Evolutionary conservation across 1,140 invertebrate species (phyloP).

Genomic region (Euschistus heros): DNA sequence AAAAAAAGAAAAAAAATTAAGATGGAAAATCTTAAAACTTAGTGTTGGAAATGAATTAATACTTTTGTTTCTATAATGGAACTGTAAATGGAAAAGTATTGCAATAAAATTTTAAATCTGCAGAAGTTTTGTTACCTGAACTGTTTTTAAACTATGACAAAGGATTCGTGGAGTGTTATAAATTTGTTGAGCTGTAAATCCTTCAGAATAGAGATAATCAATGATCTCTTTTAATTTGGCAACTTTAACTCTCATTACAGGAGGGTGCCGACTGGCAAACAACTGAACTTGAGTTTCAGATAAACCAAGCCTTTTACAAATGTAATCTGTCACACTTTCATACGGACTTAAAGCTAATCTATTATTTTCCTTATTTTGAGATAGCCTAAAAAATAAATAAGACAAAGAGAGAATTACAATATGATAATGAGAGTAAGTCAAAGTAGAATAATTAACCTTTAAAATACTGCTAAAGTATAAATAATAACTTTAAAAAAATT

Average conservation of each 20-base stretch:
- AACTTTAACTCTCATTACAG: constrained; percentile 25
- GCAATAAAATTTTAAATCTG: neutral
- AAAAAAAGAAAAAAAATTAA: neutral
- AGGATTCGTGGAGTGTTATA: constrained; percentile 29
- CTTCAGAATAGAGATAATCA: constrained; percentile 30
- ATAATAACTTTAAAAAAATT: no score
- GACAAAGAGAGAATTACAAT: no score
- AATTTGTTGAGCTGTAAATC: constrained; percentile 29
- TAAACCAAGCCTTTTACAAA: constrained; percentile 25
- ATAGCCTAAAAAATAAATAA: constrained; percentile 25
- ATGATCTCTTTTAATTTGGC: constrained; percentile 32
- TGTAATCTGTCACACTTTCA: constrained; percentile 21
- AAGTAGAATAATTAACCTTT: no score
- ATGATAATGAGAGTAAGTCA: no score
- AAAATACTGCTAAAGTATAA: no score
- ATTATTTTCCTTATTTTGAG: constrained; percentile 23
- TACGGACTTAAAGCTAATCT: constrained; percentile 24
- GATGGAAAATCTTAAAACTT: no score
- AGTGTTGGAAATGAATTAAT: no score
- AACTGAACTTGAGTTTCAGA: constrained; percentile 18
- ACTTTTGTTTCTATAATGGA: no score
- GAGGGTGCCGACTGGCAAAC: constrained; percentile 28
- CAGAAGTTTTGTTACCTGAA: constrained; percentile 19
- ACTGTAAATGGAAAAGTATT: neutral
- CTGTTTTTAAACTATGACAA: constrained; percentile 30